Evolutionary conservation across 2,888 invertebrate species (phyloP).

Genomic region (Sesia apiformis): DNA sequence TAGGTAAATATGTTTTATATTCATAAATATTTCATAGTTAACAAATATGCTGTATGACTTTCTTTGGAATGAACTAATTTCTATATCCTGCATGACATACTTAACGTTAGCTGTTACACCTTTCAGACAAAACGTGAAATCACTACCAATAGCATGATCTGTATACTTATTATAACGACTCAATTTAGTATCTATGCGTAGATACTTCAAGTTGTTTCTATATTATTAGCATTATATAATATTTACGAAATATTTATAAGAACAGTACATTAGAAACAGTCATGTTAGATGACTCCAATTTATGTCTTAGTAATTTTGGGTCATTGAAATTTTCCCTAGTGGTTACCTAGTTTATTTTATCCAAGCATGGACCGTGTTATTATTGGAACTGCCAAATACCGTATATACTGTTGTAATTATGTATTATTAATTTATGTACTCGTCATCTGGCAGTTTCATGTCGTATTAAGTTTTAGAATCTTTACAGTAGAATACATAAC

Average conservation of each 20-base stretch:
- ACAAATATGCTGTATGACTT: slow-evolving; percentile 58
- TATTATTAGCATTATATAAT: not conserved
- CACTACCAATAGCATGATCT: slow-evolving; percentile 53
- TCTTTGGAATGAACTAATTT: slow-evolving; percentile 68
- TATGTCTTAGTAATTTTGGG: slow-evolving; percentile 11
- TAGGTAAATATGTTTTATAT: slow-evolving; percentile 71
- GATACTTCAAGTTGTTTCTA: not conserved
- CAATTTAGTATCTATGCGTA: not conserved
- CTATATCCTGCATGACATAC: slow-evolving; percentile 53
- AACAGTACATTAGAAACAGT: slow-evolving; percentile 2
- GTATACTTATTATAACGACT: slow-evolving; percentile 2
- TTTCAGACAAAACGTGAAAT: slow-evolving; percentile 28
- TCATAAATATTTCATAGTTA: slow-evolving; percentile 49
- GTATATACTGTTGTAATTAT: not conserved
- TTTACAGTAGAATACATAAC: not conserved
- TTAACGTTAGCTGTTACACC: slow-evolving; percentile 39
- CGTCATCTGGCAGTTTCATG: slow-evolving; percentile 6
- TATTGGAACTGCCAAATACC: slow-evolving; percentile 20
- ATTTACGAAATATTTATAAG: too few species aligned
- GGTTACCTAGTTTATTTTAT: slow-evolving; percentile 21
- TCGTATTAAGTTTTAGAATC: slow-evolving; percentile 8
- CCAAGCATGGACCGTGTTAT: slow-evolving; percentile 32
- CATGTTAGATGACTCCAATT: slow-evolving; percentile 31
- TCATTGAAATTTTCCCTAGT: slow-evolving; percentile 15
- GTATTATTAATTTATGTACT: slow-evolving; percentile 1